Conservation (phyloP, 2,797 vertebrate species). For the Mus spretus region DNA sequence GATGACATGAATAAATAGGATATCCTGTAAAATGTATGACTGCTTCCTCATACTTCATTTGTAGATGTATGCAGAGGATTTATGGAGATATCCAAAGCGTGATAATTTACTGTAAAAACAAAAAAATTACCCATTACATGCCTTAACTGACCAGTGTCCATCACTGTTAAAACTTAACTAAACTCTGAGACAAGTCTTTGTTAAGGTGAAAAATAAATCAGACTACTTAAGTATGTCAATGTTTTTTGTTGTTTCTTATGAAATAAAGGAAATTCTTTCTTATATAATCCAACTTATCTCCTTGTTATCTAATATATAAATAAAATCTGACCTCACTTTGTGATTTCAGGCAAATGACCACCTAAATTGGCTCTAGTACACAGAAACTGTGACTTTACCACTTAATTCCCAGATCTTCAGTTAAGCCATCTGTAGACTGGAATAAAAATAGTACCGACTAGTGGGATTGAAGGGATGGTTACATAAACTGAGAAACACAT, state of each 20-base stretch:
- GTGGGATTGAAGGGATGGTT: background rate
- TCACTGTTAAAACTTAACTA: background rate
- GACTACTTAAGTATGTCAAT: background rate
- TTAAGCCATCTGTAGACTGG: background rate
- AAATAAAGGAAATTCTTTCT: background rate
- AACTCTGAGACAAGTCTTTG: background rate
- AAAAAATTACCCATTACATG: background rate
- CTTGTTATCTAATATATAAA: background rate
- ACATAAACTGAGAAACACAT: background rate
- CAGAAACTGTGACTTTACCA: background rate
- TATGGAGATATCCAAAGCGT: background rate
- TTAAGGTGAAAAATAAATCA: background rate
- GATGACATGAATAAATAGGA: background rate
- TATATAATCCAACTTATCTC: background rate
- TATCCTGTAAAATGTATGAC: background rate
- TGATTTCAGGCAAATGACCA: background rate
- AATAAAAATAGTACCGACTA: background rate
- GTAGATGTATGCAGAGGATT: background rate
- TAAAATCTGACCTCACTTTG: background rate
- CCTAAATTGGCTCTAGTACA: background rate
- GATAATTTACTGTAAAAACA: background rate
- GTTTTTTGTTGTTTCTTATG: background rate
- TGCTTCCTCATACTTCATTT: background rate
- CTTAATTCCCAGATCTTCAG: background rate
- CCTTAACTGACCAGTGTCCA: background rate